Conservation (phyloP, 2,797 vertebrate genomes). For the Synaphobranchus kaupii region DNA sequence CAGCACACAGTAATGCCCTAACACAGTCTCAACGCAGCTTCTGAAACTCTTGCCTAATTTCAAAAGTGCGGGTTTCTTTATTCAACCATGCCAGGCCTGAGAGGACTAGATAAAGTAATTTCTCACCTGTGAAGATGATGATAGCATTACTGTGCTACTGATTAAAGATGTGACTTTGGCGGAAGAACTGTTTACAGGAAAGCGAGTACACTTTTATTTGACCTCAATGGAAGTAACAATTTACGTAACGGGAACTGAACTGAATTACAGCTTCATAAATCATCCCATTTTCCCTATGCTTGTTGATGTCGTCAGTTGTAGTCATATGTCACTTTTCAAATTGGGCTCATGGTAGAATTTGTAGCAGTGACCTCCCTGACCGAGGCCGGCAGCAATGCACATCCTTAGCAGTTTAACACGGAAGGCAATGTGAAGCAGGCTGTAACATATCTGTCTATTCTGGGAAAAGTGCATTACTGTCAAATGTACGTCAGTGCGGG, state of each 20-base stretch:
- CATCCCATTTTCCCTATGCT: not conserved
- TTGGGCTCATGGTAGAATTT: not conserved
- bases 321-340: not conserved
- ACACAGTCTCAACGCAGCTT: not conserved
- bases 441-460: not conserved
- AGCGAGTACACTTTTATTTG: not conserved
- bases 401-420: not conserved
- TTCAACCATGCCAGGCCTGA: not conserved
- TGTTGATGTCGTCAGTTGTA: not conserved
- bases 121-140: not conserved
- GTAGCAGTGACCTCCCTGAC: conserved; percentile 5
- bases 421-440: not conserved
- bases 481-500: not conserved
- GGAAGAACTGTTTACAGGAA: not conserved
- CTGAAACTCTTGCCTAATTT: not conserved
- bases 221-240: not conserved
- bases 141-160: not conserved
- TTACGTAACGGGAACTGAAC: not conserved
- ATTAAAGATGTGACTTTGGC: not conserved
- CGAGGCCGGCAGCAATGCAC: not conserved
- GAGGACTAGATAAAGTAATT: not conserved
- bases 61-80: not conserved
- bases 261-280: not conserved
- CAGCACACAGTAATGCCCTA: not conserved
- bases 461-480: not conserved